Base-by-base conservation (phyloP, 2,113 vertebrate genomes). In the Pao palembangensis region DNA sequence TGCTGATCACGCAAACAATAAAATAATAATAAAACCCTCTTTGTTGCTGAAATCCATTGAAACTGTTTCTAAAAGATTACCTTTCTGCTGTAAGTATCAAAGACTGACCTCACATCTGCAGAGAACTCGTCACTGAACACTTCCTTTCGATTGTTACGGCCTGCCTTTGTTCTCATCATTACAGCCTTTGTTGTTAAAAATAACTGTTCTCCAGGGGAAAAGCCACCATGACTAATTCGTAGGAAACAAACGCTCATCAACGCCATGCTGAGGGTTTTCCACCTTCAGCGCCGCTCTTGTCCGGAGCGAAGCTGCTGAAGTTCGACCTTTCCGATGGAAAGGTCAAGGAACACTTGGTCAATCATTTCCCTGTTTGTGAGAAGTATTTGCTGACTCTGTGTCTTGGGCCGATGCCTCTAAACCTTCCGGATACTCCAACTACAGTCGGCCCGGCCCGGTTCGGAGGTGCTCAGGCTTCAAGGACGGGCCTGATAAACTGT, bases 131-230 rank as follows among this genome's bases (percentile, higher is more conserved):
- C 62, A 53, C 62, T 34, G 28, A 80, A 69, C 55, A 74, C 84
- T 88, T 90, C 89, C 87, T 82, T 80, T 51, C 75, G 68, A 69
- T 80, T 85, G 84, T 81, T 88, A 69, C 49, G 61, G n/a, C 69
- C 70, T 44, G 34, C 25, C 50, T 46, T 55, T 5, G 58, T 5
- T n/a, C 56, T 85, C 55, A 54, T 69, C 79, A 75, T 71, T 74
- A 66, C 67, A 55, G 55, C 69, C 72, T 82, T 86, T 86, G 81
- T 82, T 83, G 81, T 79, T 87, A 81, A 85, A 84, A 89, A 89
- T 89, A 86, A 71, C 68, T 75, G 70, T 56, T 65, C 51, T 21
- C 57, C 41, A 55, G 71, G 63, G 71, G 75, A 64, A 84, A 83
- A 69, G 49, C 21, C 48, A 3, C 65, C 20, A 14, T 73, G 73